A percentile compares a stretch with the other conserved stretches of the same genome.
Conservation (phyloP, 2,888 invertebrate species). For the Troilus luridus region DNA sequence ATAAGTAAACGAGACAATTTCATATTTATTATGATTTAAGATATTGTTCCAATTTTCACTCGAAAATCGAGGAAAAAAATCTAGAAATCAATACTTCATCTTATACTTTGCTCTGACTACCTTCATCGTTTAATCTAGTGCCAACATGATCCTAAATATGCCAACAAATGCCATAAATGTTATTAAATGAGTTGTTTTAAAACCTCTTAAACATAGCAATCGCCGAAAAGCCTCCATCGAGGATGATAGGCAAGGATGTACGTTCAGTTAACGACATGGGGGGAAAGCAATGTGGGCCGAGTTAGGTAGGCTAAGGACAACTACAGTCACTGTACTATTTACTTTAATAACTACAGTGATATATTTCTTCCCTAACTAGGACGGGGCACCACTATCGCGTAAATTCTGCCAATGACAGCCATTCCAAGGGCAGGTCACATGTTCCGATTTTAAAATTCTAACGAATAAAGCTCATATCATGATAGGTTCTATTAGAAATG, state of each 20-base stretch:
- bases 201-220: not conserved
- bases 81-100: too few species aligned
- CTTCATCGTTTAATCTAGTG: not conserved
- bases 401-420: not conserved
- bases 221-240: not conserved
- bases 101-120: not conserved
- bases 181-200: not conserved
- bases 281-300: conserved; percentile 1
- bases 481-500: too few species aligned
- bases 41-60: too few species aligned
- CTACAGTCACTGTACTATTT: not conserved
- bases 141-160: not conserved
- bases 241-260: conserved; percentile 5
- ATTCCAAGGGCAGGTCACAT: not conserved
- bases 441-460: too few species aligned
- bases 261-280: not conserved
- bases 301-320: not conserved
- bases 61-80: too few species aligned
- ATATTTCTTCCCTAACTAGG: not conserved
- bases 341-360: not conserved
- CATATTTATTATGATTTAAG: too few species aligned
- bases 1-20: too few species aligned
- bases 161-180: not conserved
- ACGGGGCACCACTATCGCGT: not conserved
- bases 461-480: too few species aligned